A percentile compares a stretch with the other conserved stretches of the same genome.
These are phyloP conservation scores for Atractosteus spatula DNA, from an alignment of 2,113 vertebrate species.

Conservation along the genomic window DNA sequence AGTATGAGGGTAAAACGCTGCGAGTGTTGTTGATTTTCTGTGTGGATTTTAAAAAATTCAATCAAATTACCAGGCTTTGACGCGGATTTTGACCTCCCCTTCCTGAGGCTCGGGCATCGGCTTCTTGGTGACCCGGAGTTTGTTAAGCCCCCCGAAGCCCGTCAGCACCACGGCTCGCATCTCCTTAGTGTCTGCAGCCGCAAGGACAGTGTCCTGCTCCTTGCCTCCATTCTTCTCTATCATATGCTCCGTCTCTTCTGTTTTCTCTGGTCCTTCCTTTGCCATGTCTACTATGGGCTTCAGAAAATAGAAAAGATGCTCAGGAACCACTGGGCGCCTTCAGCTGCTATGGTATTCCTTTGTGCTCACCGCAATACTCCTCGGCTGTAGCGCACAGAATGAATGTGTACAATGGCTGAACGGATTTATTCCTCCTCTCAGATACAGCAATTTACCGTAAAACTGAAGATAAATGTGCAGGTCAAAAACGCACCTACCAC, in stretches of 20 bases:
- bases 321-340: slow-evolving; percentile 14
- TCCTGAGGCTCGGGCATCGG: slow-evolving; percentile 89
- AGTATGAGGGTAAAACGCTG: no score
- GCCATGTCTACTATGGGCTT: slow-evolving; percentile 66
- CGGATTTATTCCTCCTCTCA: slow-evolving; percentile 16
- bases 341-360: slow-evolving; percentile 12
- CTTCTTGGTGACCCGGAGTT: slow-evolving; percentile 85
- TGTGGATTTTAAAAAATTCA: no score
- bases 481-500: neutral
- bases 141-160: slow-evolving; percentile 91
- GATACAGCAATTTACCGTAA: slow-evolving; percentile 22
- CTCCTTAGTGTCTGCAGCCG: slow-evolving; percentile 75
- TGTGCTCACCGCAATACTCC: slow-evolving; percentile 11
- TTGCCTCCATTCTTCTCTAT: slow-evolving; percentile 73
- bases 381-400: neutral
- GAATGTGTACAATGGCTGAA: slow-evolving; percentile 54
- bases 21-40: no score
- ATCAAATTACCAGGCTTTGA: slow-evolving; percentile 87
- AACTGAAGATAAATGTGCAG: slow-evolving; percentile 21
- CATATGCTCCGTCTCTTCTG: slow-evolving; percentile 90
- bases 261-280: slow-evolving; percentile 81
- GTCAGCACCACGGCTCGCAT: slow-evolving; percentile 89
- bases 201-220: slow-evolving; percentile 59
- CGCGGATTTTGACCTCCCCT: slow-evolving; percentile 92
- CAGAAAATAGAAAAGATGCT: slow-evolving; percentile 19